Base-by-base conservation (phyloP, 2,113 vertebrate species). In the Pomatostomus ruficeps region DNA sequence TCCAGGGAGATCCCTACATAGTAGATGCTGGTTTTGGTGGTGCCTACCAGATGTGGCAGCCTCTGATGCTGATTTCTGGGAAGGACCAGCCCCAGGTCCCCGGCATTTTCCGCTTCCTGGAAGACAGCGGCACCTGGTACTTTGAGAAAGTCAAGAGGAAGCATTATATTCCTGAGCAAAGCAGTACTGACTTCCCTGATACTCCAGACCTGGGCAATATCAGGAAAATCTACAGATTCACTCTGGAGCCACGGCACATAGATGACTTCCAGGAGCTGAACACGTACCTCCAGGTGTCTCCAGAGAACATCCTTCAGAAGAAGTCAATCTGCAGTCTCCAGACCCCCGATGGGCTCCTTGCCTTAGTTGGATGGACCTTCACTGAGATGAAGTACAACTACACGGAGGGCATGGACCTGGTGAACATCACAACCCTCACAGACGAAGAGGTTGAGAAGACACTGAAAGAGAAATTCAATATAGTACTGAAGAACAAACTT, bases 251-350 rank as follows among this genome's bases (percentile, higher is more conserved):
- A 54, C 94, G 93, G 9, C 71, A 65, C 1, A 77, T 93, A 3
- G 89, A 98, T 14, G 88, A 98, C 88, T 99, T 99, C 80, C 72
- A 96, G 9, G 92, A 97, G 13, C 48, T 51, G 7, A 97, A 85
- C 31, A 6, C 66, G 1, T 87, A 28, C 22, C 97, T 98, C 3
- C 98, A 99, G 80, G 97, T 96, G 6, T 96, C 97, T 33, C 97
- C 98, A 12, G 38, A 93, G 1, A 98, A 97, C 38, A 65, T 98
- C 33, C 98, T 99, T 65, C 92, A 14, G 35, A 98, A 97, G 36
- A 98, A 98, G 72, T 99, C 99, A 14, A 97, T 99, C 88, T 98
- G 98, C 93, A 98, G 82, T 16, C 95, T 99, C 85, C 98, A 99
- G 92, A 98, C 98, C 6, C 20, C 86, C 28, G 96, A 91, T 21